Base-by-base conservation (phyloP, 2,113 vertebrate species). In the Gobio gobio region DNA sequence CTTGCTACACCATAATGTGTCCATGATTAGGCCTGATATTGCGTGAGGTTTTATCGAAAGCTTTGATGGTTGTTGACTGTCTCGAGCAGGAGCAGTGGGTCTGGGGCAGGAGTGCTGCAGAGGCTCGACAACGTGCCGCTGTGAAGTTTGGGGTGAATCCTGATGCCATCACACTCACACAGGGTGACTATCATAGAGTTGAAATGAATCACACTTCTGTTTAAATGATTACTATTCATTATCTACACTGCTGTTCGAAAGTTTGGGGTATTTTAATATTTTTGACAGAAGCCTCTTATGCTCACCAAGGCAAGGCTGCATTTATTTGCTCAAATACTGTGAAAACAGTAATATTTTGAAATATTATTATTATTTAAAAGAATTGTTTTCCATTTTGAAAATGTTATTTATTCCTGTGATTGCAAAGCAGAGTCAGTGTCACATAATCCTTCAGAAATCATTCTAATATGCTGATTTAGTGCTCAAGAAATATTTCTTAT, bases 41-140 rank as follows among this genome's bases (percentile, higher is more conserved):
- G 45, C 12, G 47, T 33, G 51, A 20, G 3, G 75, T 56, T 58
- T 87, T 29, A 22, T n/a, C 6, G 2, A 10, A 45, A 47, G 74
- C 47, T 12, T 54, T 61, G 12, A 24, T 16, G 4, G n/a, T 85
- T 49, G 10, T 43, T 66, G 45, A 12, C 10, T 77, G 63, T 80
- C 33, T 75, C 63, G 24, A 8, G 0, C 59, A 95, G 94, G 94
- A 91, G 16, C 86, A 61, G 5, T 97, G 97, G 97, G 95, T 97
- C 24, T 96, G 95, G 22, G 97, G 94, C 29, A 86, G 91, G 51
- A 95, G 88, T 0, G 93, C 96, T 85, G 87, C 93, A 0, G 96
- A 98, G 89, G 97, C 96, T 76, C 91, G 94, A 72, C 89, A 89
- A 6, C 90, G 89, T 83, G 97, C 96, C 2, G 91, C 95, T 4